Percentiles rank a stretch among this genome's conserved stretches.
These are phyloP conservation scores for Euphonia xanthogaster DNA, from an alignment of 2,797 vertebrate species.

Conservation along the genomic window DNA sequence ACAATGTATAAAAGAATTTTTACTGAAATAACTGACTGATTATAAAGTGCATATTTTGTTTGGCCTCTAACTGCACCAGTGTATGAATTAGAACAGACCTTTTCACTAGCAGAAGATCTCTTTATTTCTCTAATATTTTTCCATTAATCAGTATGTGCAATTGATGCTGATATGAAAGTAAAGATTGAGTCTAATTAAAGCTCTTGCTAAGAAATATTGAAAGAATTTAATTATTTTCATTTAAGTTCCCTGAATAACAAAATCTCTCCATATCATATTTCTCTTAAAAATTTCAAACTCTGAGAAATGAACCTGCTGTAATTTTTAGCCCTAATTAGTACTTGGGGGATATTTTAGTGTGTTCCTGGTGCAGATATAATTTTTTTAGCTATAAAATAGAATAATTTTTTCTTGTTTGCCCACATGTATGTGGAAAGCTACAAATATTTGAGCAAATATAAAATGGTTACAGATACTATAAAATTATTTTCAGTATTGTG, in stretches of 20 bases:
- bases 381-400: background rate
- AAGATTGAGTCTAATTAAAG: constrained; percentile 29
- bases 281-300: background rate
- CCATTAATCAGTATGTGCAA: background rate
- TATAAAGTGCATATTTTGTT: background rate
- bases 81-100: background rate
- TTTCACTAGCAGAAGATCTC: constrained; percentile 5
- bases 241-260: constrained; percentile 9
- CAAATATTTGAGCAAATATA: background rate
- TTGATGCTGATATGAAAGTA: background rate
- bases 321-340: constrained; percentile 13
- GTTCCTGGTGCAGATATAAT: background rate
- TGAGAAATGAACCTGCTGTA: background rate
- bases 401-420: background rate
- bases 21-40: background rate
- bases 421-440: background rate
- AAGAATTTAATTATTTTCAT: constrained; percentile 39
- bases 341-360: background rate
- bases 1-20: background rate
- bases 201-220: background rate
- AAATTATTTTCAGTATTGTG: background rate
- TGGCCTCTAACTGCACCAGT: background rate
- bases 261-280: background rate
- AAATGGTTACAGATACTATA: background rate
- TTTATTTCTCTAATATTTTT: constrained; percentile 33